A percentile compares a stretch with the other conserved stretches of the same genome.
Evolutionary conservation across 37 sponge, comb jelly and placozoan species (phyloP).

Genomic region (Oopsacas minuta): DNA sequence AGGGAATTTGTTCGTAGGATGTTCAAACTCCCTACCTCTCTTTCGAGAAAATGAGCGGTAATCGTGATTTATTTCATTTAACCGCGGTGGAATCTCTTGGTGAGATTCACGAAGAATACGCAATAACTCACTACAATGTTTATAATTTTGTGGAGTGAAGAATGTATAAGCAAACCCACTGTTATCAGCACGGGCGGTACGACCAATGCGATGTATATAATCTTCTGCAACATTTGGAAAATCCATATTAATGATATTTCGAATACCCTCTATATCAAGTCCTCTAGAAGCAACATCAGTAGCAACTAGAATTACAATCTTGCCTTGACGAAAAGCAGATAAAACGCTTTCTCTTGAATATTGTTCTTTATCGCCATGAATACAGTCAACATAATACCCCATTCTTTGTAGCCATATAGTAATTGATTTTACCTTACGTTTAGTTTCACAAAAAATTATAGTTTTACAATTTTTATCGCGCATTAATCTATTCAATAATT

Average conservation of each 20-base stretch:
- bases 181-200: constrained; percentile 28
- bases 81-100: constrained; percentile 26
- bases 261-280: constrained; percentile 25
- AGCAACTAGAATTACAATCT: constrained; percentile 25
- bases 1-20: not conserved
- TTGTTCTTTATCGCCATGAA: constrained; percentile 35
- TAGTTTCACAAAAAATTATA: constrained; percentile 30
- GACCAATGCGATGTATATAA: constrained; percentile 31
- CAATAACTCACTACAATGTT: constrained; percentile 22
- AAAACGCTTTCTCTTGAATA: constrained; percentile 27
- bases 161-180: constrained; percentile 27
- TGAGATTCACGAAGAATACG: constrained; percentile 25
- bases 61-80: constrained; percentile 19
- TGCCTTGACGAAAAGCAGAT: constrained; percentile 25
- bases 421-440: constrained; percentile 24
- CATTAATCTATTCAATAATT: constrained; percentile 15
- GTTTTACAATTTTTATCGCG: constrained; percentile 15
- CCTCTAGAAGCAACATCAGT: constrained; percentile 33
- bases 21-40: not conserved
- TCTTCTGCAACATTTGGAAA: constrained; percentile 29
- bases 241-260: constrained; percentile 26
- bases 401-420: constrained; percentile 23
- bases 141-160: constrained; percentile 26
- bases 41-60: not conserved
- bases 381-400: constrained; percentile 25